phyloP scores from a whole-genome alignment of 2,888 invertebrate genomes.

The Drosophila mulleri region DNA sequence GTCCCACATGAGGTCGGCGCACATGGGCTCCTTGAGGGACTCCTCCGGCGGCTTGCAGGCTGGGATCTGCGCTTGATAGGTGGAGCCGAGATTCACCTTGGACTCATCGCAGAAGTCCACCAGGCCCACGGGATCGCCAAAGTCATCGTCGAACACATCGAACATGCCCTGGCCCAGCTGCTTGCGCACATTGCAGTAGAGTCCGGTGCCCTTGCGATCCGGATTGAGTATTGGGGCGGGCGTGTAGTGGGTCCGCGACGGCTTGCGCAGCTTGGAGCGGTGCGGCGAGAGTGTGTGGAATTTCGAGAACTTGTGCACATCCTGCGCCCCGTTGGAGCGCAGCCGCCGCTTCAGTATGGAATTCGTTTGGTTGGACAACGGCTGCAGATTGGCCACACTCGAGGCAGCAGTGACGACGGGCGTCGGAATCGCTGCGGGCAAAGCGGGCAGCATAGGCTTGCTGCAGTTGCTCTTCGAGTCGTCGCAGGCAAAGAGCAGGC shows the following conservation, averaged over 20 bases:
- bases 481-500: constrained; percentile 68
- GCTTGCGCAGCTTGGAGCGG: constrained; percentile 84
- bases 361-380: constrained; percentile 82
- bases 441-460: constrained; percentile 73
- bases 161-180: constrained; percentile 75
- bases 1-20: constrained; percentile 92
- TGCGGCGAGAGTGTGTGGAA: constrained; percentile 82
- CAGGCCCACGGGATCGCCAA: constrained; percentile 83
- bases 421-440: constrained; percentile 26
- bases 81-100: constrained; percentile 93
- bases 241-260: constrained; percentile 89
- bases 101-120: constrained; percentile 87
- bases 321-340: constrained; percentile 75
- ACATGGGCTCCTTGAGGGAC: constrained; percentile 28
- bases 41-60: constrained; percentile 68
- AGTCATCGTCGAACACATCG: constrained; percentile 84
- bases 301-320: constrained; percentile 77
- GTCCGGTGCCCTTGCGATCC: constrained; percentile 93
- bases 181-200: constrained; percentile 86
- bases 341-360: constrained; percentile 83
- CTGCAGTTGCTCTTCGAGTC: constrained; percentile 84
- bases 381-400: constrained; percentile 71
- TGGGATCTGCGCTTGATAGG: constrained; percentile 94
- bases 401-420: constrained; percentile 25
- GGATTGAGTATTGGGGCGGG: constrained; percentile 98